These are phyloP conservation scores for Maconellicoccus hirsutus DNA, from an alignment of 1,140 invertebrate genomes.

Conservation along the genomic window DNA sequence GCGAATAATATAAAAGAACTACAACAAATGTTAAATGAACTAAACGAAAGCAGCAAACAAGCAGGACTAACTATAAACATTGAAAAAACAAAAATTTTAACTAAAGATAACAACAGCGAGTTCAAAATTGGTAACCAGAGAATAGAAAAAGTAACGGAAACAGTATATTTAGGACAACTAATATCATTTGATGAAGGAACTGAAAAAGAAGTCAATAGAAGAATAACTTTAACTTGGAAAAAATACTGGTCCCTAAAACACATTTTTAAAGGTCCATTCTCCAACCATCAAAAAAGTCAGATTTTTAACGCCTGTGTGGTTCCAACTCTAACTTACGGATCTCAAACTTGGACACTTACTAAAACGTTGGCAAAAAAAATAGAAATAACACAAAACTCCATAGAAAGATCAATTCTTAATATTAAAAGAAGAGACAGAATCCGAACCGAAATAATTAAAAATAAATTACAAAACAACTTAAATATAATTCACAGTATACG, in stretches of 20 bases:
- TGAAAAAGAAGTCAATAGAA: slow-evolving; percentile 22
- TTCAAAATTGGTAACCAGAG: slow-evolving; percentile 11
- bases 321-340: slow-evolving; percentile 24
- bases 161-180: slow-evolving; percentile 15
- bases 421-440: slow-evolving; percentile 17
- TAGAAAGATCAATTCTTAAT: slow-evolving; percentile 15
- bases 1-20: slow-evolving; percentile 24
- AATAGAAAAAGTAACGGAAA: slow-evolving; percentile 21
- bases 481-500: neutral
- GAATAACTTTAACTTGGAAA: slow-evolving; percentile 25
- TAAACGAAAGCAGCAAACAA: slow-evolving; percentile 16
- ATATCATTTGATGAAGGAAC: neutral
- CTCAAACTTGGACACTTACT: slow-evolving; percentile 25
- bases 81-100: slow-evolving; percentile 24
- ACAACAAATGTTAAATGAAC: slow-evolving; percentile 17
- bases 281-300: neutral
- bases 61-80: slow-evolving; percentile 24
- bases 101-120: neutral
- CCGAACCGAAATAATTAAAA: neutral
- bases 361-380: slow-evolving; percentile 12
- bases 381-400: slow-evolving; percentile 1
- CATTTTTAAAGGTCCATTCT: slow-evolving; percentile 18
- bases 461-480: neutral
- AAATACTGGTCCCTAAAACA: slow-evolving; percentile 24
- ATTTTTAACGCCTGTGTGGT: slow-evolving; percentile 19